Conservation (phyloP, 2,888 invertebrate genomes). For the Caenorhabditis sp. region DNA sequence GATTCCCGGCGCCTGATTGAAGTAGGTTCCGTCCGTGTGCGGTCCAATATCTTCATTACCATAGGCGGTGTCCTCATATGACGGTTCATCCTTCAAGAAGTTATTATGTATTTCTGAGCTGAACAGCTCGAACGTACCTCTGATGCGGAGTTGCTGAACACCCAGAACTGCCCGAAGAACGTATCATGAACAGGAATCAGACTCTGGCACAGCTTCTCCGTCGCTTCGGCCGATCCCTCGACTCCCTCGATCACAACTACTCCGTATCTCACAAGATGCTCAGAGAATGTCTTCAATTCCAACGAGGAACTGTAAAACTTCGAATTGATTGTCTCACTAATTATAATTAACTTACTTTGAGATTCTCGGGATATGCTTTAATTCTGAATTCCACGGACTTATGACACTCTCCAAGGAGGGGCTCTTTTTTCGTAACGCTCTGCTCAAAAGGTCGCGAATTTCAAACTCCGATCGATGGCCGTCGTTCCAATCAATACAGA, state of each 20-base stretch:
- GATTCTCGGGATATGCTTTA: slow-evolving; percentile 47
- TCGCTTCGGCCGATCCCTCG: slow-evolving; percentile 59
- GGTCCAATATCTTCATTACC: slow-evolving; percentile 84
- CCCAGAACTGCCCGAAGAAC: slow-evolving; percentile 87
- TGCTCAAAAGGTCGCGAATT: slow-evolving; percentile 31
- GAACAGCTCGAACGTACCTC: slow-evolving; percentile 11
- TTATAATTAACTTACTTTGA: slow-evolving; percentile 49
- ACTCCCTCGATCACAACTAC: slow-evolving; percentile 70
- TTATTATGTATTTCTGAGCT: too few relatives aligned
- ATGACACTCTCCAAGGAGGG: not conserved
- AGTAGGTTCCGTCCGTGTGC: slow-evolving; percentile 88
- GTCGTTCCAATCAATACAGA: slow-evolving; percentile 39
- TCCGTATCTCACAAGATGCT: slow-evolving; percentile 69
- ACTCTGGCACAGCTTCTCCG: slow-evolving; percentile 80
- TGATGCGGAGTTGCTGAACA: slow-evolving; percentile 80
- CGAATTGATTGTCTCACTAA: slow-evolving; percentile 5
- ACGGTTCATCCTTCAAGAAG: slow-evolving; percentile 66
- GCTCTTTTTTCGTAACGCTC: slow-evolving; percentile 19
- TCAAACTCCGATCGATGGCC: slow-evolving; percentile 41
- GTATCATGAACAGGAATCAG: slow-evolving; percentile 85
- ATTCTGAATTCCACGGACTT: slow-evolving; percentile 36
- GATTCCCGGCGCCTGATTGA: slow-evolving; percentile 85
- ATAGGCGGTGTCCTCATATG: slow-evolving; percentile 86
- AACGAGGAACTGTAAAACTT: slow-evolving; percentile 20
- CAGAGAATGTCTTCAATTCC: slow-evolving; percentile 55